These are phyloP conservation scores for Piprites chloris DNA, from an alignment of 2,113 vertebrate species.

Conservation along the genomic window DNA sequence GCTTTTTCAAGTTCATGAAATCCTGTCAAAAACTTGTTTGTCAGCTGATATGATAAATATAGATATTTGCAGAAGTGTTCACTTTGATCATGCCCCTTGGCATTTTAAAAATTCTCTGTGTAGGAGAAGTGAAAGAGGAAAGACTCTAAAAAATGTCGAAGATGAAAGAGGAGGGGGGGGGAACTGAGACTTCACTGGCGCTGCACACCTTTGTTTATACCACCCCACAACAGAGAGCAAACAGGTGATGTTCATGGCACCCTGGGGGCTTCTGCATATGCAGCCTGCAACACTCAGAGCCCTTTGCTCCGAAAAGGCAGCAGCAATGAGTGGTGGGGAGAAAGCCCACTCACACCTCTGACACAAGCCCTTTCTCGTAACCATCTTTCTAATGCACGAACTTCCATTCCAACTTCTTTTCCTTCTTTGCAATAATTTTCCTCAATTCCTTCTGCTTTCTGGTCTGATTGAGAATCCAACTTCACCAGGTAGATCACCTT, in stretches of 20 bases:
- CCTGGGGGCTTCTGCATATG: neutral
- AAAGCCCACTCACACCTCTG: neutral
- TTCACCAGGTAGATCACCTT: neutral
- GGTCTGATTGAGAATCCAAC: neutral
- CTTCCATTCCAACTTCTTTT: neutral
- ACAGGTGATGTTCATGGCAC: accelerated
- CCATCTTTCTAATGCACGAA: neutral
- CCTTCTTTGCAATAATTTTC: neutral
- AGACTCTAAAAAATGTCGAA: neutral
- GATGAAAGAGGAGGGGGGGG: neutral
- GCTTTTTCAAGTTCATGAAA: neutral
- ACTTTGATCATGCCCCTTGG: neutral
- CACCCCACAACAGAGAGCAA: too few relatives aligned
- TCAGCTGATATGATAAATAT: neutral
- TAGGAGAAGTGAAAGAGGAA: neutral
- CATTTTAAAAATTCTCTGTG: neutral
- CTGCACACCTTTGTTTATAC: accelerated
- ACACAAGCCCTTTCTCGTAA: neutral
- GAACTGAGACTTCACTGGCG: accelerated
- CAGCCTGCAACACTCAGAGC: neutral
- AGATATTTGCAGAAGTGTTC: neutral
- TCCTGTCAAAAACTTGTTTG: neutral
- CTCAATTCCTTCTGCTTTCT: neutral
- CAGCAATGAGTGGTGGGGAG: neutral
- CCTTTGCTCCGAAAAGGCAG: neutral